Base-by-base conservation (phyloP, 1,140 invertebrate species). In the Psilanteris sp. region DNA sequence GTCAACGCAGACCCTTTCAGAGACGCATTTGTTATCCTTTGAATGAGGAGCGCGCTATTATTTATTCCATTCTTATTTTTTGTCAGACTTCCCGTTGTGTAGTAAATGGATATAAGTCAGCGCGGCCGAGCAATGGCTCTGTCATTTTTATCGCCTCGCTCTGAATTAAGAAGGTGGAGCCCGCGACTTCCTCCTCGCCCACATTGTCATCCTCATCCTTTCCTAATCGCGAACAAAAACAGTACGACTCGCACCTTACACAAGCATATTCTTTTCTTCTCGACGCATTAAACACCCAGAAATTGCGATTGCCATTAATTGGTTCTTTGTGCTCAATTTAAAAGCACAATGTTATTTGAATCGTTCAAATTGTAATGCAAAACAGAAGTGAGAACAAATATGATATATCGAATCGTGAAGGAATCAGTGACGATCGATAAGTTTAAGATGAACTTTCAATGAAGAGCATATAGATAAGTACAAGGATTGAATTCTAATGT, bases 31-130 rank as follows among this genome's bases (percentile, higher is more conserved):
- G 85, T 86, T 87, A 85, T 87, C 85, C 84, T 88, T 88, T 88
- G 85, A 87, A 87, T 88, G 84, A 86, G 81, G 78, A 83, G 83
- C 80, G 79, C 75, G 81, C 86, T 85, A 87, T 88, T 88, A 87
- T 87, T 88, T 88, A 87, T 85, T 87, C 83, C 83, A 83, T 87
- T 85, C 86, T 87, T 87, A 87, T 86, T 86, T 87, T 85, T 87
- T 85, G 81, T 81, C 78, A 85, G 84, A 77, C 83, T 75, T 72
- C 54, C 79, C 82, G 84, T 86, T 85, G 84, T 85, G 83, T 85
- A 84, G 83, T 84, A 88, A 87, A 87, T 83, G 83, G 86, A 87
- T 85, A 88, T 88, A 87, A 88, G 87, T 87, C 85, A 88, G 80
- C 79, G 70, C 79, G 72, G 78, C 68, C 79, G 84, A 85, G 84